Percentiles rank a stretch among this genome's conserved stretches.
phyloP scores from a whole-genome alignment of 2,797 vertebrate genomes.

The Odontamblyopus rebecca region DNA sequence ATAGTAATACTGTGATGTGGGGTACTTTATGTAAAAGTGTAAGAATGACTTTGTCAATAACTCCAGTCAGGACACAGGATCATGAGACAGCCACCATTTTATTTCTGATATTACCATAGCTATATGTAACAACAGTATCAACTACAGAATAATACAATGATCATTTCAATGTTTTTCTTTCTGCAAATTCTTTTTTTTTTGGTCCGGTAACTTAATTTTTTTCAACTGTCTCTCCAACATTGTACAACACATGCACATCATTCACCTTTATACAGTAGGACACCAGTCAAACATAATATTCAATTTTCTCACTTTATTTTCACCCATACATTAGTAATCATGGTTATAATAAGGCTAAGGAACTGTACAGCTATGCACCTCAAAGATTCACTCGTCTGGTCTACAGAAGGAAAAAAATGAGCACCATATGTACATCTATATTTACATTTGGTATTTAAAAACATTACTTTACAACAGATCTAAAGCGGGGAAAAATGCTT shows the following conservation, averaged over 20 bases:
- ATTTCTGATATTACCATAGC: slow-evolving; percentile 93
- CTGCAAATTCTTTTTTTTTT: slow-evolving; percentile 78
- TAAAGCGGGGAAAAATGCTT: slow-evolving; percentile 42
- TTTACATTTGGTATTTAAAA: slow-evolving; percentile 80
- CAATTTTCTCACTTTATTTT: slow-evolving; percentile 54
- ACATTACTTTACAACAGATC: slow-evolving; percentile 27
- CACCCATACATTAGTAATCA: slow-evolving; percentile 77
- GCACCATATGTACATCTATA: slow-evolving; percentile 89
- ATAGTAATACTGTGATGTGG: background rate
- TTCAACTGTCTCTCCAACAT: slow-evolving; percentile 70
- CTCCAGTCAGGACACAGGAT: slow-evolving; percentile 10
- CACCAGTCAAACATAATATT: slow-evolving; percentile 75
- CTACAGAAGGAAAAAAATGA: slow-evolving; percentile 63
- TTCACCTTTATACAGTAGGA: slow-evolving; percentile 85
- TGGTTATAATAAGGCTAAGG: slow-evolving; percentile 88
- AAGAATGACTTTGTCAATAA: background rate
- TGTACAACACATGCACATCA: slow-evolving; percentile 91
- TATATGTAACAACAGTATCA: slow-evolving; percentile 92
- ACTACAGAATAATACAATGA: slow-evolving; percentile 86
- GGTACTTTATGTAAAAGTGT: background rate
- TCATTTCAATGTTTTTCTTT: slow-evolving; percentile 67
- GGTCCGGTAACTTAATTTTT: slow-evolving; percentile 84
- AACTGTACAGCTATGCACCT: slow-evolving; percentile 88
- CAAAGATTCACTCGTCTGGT: slow-evolving; percentile 85
- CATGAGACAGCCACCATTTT: slow-evolving; percentile 82